A percentile compares a stretch with the other conserved stretches of the same genome.
phyloP scores from a whole-genome alignment of 1,140 invertebrate genomes.

The Drosophila mauritiana region DNA sequence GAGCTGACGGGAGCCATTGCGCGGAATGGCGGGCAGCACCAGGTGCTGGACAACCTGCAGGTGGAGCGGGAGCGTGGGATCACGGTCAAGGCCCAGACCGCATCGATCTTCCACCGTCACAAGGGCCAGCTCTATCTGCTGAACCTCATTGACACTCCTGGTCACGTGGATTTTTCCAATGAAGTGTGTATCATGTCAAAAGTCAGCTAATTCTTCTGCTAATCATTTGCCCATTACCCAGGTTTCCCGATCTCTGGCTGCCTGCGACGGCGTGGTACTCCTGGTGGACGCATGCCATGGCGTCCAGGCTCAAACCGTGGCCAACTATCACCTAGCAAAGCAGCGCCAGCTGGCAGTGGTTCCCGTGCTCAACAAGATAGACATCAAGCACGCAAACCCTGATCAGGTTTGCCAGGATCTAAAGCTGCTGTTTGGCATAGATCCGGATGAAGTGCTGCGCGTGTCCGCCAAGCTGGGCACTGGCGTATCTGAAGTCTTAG shows the following conservation, averaged over 20 bases:
- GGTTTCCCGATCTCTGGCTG: conserved; percentile 93
- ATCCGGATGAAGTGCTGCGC: conserved; percentile 88
- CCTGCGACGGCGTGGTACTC: conserved; percentile 97
- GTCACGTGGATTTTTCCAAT: conserved; percentile 99
- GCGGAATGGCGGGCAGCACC: conserved; percentile 88
- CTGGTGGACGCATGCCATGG: conserved; percentile 98
- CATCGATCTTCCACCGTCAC: conserved; percentile 92
- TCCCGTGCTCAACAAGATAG: conserved; percentile 98
- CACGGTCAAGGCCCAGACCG: conserved; percentile 99
- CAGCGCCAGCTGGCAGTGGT: conserved; percentile 92
- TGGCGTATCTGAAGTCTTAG: conserved; percentile 91
- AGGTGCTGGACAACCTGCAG: conserved; percentile 86
- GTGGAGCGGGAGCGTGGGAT: conserved; percentile 98
- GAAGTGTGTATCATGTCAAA: conserved; percentile 88
- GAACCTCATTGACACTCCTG: conserved; percentile 99
- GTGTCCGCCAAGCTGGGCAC: conserved; percentile 96
- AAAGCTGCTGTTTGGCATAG: conserved; percentile 93
- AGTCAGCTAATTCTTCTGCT: background rate
- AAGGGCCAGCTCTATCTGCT: conserved; percentile 91
- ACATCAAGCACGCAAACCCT: conserved; percentile 95
- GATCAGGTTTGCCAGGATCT: conserved; percentile 92
- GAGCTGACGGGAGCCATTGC: conserved; percentile 95
- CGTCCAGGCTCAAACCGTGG: conserved; percentile 98
- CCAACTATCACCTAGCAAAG: conserved; percentile 97
- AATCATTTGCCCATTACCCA: conserved; percentile 37